Evolutionary conservation across 2,888 invertebrate genomes (phyloP).

Genomic region (Philereme vetulata): DNA sequence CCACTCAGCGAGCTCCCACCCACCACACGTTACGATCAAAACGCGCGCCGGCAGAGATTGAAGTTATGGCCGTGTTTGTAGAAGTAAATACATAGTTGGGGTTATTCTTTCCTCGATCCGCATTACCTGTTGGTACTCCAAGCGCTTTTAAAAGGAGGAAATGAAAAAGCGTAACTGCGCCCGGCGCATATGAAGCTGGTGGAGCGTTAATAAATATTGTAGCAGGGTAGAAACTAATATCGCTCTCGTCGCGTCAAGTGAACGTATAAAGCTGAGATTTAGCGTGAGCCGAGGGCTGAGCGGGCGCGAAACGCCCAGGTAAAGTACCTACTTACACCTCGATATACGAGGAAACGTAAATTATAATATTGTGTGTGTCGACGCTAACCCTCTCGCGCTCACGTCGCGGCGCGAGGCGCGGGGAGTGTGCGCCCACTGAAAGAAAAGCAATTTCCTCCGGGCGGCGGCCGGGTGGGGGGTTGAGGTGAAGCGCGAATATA

Average conservation of each 20-base stretch:
- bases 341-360: slow-evolving; percentile 83
- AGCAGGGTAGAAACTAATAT: slow-evolving; percentile 81
- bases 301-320: slow-evolving; percentile 81
- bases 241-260: slow-evolving; percentile 82
- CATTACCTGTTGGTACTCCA: slow-evolving; percentile 46
- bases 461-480: slow-evolving; percentile 62
- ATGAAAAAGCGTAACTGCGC: slow-evolving; percentile 50
- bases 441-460: slow-evolving; percentile 83
- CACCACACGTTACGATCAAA: slow-evolving; percentile 36
- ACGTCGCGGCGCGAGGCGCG: slow-evolving; percentile 63
- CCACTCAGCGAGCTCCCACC: slow-evolving; percentile 28
- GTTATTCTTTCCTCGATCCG: slow-evolving; percentile 36
- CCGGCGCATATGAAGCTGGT: slow-evolving; percentile 50
- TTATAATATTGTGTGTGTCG: slow-evolving; percentile 83
- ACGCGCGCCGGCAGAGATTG: slow-evolving; percentile 32
- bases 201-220: slow-evolving; percentile 80
- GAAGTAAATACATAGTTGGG: slow-evolving; percentile 38
- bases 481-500: slow-evolving; percentile 83
- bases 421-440: slow-evolving; percentile 80
- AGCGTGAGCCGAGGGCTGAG: slow-evolving; percentile 79
- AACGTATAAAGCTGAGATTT: slow-evolving; percentile 84
- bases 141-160: slow-evolving; percentile 56
- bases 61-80: slow-evolving; percentile 34
- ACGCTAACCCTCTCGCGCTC: slow-evolving; percentile 79
- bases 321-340: slow-evolving; percentile 82